phyloP scores from a whole-genome alignment of 2,113 vertebrate genomes.

The Sceloporus tristichus region DNA sequence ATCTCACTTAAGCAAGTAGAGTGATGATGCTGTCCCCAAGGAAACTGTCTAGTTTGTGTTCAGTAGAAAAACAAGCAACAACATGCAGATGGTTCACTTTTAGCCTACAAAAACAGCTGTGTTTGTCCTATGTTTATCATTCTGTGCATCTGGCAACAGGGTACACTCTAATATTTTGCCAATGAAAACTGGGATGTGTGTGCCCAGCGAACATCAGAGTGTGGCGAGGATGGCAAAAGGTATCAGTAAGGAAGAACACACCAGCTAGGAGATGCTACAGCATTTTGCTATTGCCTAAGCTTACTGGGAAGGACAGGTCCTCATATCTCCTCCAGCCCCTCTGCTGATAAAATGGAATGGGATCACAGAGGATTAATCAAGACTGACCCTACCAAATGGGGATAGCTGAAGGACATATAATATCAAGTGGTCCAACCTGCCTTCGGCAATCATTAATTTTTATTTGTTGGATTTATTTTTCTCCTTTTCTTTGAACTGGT shows the following conservation, averaged over 20 bases:
- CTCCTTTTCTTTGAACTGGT: neutral
- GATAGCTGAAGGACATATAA: neutral
- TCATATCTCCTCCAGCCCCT: too few species aligned
- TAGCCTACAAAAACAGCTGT: fast-evolving
- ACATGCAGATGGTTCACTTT: constrained; percentile 3
- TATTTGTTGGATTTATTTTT: neutral
- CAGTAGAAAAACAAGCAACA: neutral
- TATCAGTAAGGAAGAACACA: too few species aligned
- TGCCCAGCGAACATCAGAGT: too few species aligned
- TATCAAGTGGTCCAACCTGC: neutral
- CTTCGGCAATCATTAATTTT: neutral
- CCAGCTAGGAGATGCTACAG: too few species aligned
- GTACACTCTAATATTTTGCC: too few species aligned
- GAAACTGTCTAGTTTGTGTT: neutral
- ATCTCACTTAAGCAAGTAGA: neutral
- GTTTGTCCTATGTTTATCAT: neutral
- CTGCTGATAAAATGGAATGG: too few species aligned
- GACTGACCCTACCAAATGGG: too few species aligned
- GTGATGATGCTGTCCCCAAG: constrained; percentile 19
- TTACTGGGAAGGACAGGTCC: too few species aligned
- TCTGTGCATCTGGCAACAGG: neutral
- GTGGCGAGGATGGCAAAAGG: too few species aligned
- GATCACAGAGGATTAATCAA: too few species aligned
- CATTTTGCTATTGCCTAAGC: too few species aligned
- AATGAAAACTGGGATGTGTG: too few species aligned